Evolutionary conservation across 2,888 invertebrate species (phyloP).

Genomic region (Xestia rhomboidea): DNA sequence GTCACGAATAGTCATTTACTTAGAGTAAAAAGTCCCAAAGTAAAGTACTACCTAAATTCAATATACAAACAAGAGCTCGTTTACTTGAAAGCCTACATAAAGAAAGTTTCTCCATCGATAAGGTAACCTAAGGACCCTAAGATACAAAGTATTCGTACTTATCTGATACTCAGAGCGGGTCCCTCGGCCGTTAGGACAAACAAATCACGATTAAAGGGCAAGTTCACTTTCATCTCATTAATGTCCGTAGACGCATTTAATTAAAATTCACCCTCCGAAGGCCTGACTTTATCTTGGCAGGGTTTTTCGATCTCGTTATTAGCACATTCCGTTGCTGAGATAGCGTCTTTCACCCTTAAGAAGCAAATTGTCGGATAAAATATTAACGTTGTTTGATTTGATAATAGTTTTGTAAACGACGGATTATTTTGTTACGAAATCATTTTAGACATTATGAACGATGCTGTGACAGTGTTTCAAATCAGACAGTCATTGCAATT

Average conservation of each 20-base stretch:
- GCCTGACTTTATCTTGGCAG: constrained; percentile 81
- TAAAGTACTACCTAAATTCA: constrained; percentile 24
- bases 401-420: constrained; percentile 67
- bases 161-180: constrained; percentile 73
- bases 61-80: constrained; percentile 43
- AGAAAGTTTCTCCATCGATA: constrained; percentile 53
- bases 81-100: constrained; percentile 48
- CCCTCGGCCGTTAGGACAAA: constrained; percentile 82
- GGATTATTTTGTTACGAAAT: constrained; percentile 14
- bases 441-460: background rate
- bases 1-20: constrained; percentile 11
- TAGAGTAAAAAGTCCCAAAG: constrained; percentile 25
- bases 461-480: background rate
- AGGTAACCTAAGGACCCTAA: constrained; percentile 51
- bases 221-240: constrained; percentile 89
- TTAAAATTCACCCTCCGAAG: constrained; percentile 88
- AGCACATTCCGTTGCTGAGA: constrained; percentile 80
- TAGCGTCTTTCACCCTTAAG: constrained; percentile 68
- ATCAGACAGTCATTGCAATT: background rate
- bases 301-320: constrained; percentile 87
- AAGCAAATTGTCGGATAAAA: constrained; percentile 68
- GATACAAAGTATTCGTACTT: constrained; percentile 67
- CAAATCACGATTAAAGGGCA: constrained; percentile 88
- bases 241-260: constrained; percentile 88
- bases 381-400: constrained; percentile 68